Base-by-base conservation (phyloP, 2,888 invertebrate genomes). In the Lingula anatina region DNA sequence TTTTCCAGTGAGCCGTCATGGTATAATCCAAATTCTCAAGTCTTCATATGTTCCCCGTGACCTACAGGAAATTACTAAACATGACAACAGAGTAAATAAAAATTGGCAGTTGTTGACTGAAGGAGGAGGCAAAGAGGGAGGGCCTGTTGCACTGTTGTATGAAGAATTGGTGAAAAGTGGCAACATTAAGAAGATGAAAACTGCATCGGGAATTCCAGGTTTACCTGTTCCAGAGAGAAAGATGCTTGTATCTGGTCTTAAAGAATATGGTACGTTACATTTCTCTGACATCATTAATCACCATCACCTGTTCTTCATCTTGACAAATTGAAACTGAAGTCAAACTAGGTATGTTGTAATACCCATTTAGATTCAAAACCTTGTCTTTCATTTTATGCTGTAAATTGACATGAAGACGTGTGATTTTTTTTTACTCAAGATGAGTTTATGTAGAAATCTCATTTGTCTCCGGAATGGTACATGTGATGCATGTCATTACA, bases 1-100 rank as follows among this genome's bases (percentile, higher is more conserved):
- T 66, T 94, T 92, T 77, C 93, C 93, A n/a, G 85, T 89, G 1
- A 81, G 85, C 44, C 81, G 81, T 12, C 77, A 81, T 35, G 79
- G 80, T 2, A 81, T 72, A 18, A 54, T 51, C 4, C 54, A 54
- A 41, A 54, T 70, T 15, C 49, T 68, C 1, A 56, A 54, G 41
- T 57, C 55, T 28, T 49, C 35, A 26, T 57, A 37, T 44, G 15
- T 26, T 15, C 56, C 56, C 12, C 28, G 23, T 21, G 47, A 47
- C 45, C 49, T 60, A 25, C 43, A 51, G 24, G 67, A 66, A 44
- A 56, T 72, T 12, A 42, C 46, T 2, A 53, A 57, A 24, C 67
- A 71, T 59, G 70, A 71, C 53, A 42, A 44, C 23, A 47, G 54
- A 5, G 69, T 70, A 7, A 38, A 59, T 28, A 54, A 55, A 28